These are phyloP conservation scores for Rutpela maculata DNA, from an alignment of 2,888 invertebrate genomes.

Conservation along the genomic window DNA sequence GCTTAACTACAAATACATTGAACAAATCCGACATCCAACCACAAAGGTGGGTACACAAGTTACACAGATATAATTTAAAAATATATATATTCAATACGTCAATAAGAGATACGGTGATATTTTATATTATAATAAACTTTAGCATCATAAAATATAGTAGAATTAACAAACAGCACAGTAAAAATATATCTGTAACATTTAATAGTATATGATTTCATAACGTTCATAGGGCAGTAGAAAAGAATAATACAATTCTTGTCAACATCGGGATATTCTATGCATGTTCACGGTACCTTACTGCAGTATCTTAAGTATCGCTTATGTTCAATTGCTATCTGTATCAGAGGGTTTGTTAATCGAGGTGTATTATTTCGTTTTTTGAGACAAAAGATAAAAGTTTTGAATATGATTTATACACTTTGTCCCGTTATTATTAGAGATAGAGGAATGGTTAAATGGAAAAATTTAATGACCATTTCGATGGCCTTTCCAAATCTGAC, in stretches of 20 bases:
- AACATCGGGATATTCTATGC: background rate
- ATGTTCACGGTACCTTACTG: background rate
- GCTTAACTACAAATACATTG: background rate
- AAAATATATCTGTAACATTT: slow-evolving; percentile 30
- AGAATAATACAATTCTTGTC: background rate
- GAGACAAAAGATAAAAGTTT: no score
- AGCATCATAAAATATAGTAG: slow-evolving; percentile 27
- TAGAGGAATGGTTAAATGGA: no score
- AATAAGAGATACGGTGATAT: slow-evolving; percentile 19
- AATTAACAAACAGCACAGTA: slow-evolving; percentile 23
- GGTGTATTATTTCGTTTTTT: no score
- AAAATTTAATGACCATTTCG: no score
- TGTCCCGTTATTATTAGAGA: no score
- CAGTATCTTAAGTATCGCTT: background rate
- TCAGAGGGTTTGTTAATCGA: no score
- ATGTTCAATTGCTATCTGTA: no score
- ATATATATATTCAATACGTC: slow-evolving; percentile 15
- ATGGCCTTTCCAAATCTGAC: no score
- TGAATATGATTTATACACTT: no score
- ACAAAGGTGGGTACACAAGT: background rate
- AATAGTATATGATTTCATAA: slow-evolving; percentile 22
- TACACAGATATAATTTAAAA: slow-evolving; percentile 12
- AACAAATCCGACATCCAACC: background rate
- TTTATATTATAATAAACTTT: slow-evolving; percentile 28
- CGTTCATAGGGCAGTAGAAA: background rate